phyloP scores from a whole-genome alignment of 1,140 invertebrate species.

The Euwallacea fornicatus region DNA sequence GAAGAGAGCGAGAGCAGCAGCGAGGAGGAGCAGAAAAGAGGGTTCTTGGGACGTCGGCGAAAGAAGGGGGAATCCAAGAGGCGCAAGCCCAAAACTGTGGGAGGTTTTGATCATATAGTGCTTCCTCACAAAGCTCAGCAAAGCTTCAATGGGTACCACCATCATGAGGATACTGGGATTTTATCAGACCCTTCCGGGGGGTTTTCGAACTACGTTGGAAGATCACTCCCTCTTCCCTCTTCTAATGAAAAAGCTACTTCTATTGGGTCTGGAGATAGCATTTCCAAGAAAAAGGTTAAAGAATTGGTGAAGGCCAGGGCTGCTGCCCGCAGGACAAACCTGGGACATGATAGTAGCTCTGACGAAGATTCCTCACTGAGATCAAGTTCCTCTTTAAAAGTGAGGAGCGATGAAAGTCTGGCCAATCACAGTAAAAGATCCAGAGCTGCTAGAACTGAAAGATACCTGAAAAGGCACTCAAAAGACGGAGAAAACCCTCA shows the following conservation, averaged over 20 bases:
- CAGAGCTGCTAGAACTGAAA: slow-evolving; percentile 73
- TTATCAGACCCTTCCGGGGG: slow-evolving; percentile 50
- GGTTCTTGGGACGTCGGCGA: slow-evolving; percentile 55
- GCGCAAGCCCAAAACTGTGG: slow-evolving; percentile 42
- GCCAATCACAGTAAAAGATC: slow-evolving; percentile 55
- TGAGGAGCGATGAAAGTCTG: slow-evolving; percentile 68
- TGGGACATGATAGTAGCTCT: slow-evolving; percentile 67
- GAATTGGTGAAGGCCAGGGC: slow-evolving; percentile 64
- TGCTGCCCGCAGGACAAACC: slow-evolving; percentile 62
- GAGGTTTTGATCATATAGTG: slow-evolving; percentile 49
- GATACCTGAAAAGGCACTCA: slow-evolving; percentile 74
- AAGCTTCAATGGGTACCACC: slow-evolving; percentile 42
- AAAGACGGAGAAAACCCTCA: slow-evolving; percentile 64
- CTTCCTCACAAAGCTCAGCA: slow-evolving; percentile 34
- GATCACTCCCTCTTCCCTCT: slow-evolving; percentile 40
- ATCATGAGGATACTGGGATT: slow-evolving; percentile 55
- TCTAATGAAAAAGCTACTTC: slow-evolving; percentile 29
- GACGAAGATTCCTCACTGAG: slow-evolving; percentile 67
- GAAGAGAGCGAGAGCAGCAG: slow-evolving; percentile 63
- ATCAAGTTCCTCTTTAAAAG: slow-evolving; percentile 66
- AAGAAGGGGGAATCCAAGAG: slow-evolving; percentile 56
- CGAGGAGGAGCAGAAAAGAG: slow-evolving; percentile 61
- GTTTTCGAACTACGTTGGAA: slow-evolving; percentile 55
- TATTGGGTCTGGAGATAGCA: slow-evolving; percentile 55
- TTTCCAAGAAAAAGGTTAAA: slow-evolving; percentile 59